These are phyloP conservation scores for Drosophila pseudotalamancana DNA, from an alignment of 2,888 invertebrate species.

Conservation along the genomic window DNA sequence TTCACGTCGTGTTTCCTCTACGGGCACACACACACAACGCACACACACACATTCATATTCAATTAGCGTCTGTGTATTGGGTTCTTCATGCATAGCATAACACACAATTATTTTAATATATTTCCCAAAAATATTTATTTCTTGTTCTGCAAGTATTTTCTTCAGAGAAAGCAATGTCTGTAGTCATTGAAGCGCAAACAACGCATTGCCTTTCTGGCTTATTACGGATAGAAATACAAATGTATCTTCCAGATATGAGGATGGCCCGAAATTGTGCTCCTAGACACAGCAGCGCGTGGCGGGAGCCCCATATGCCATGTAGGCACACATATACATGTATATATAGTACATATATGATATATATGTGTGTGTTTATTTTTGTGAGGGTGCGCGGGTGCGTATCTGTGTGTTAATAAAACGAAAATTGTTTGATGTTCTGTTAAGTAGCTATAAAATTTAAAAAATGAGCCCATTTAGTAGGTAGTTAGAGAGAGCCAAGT, in stretches of 20 bases:
- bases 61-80: conserved; percentile 57
- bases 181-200: conserved; percentile 43
- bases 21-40: conserved; percentile 24
- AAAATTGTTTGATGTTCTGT: conserved; percentile 79
- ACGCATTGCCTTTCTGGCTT: conserved; percentile 37
- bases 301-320: conserved; percentile 41
- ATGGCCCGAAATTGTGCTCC: conserved; percentile 54
- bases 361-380: background rate
- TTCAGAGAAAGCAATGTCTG: conserved; percentile 20
- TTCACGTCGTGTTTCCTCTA: conserved; percentile 42
- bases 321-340: background rate
- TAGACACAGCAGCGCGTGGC: conserved; percentile 46
- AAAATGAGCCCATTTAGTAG: conserved; percentile 74
- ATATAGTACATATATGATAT: background rate
- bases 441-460: conserved; percentile 78
- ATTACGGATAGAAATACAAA: conserved; percentile 62
- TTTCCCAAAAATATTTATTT: conserved; percentile 33
- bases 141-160: conserved; percentile 26
- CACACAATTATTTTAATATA: conserved; percentile 61
- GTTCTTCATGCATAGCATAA: conserved; percentile 47
- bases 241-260: conserved; percentile 51
- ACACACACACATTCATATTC: conserved; percentile 29
- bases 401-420: conserved; percentile 66
- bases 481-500: conserved; percentile 59
- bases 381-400: conserved; percentile 13